These are phyloP conservation scores for Magallana ariakensis DNA, from an alignment of 1,140 invertebrate genomes.

Conservation along the genomic window DNA sequence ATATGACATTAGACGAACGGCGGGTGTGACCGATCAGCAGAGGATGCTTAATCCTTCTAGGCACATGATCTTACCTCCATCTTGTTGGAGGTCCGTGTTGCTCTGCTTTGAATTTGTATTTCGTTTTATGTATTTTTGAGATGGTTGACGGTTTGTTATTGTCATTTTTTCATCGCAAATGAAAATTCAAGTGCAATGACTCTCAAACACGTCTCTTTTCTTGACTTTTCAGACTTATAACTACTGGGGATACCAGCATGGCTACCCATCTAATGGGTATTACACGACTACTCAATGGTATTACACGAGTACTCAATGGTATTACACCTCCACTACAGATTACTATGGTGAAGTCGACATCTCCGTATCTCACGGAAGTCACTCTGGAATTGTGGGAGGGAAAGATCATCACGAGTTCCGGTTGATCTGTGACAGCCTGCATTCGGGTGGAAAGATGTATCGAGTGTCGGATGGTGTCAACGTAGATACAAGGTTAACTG, in stretches of 20 bases:
- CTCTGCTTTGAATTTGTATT: no score
- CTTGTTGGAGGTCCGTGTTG: no score
- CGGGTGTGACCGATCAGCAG: no score
- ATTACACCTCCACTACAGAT: neutral
- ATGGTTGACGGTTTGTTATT: no score
- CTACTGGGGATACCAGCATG: constrained; percentile 14
- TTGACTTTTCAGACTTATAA: neutral
- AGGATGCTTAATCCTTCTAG: no score
- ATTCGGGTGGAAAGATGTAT: neutral
- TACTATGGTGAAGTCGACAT: constrained; percentile 24
- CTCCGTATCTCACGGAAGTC: neutral
- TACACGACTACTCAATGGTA: neutral
- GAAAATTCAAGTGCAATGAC: no score
- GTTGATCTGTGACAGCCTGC: neutral
- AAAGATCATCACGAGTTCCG: constrained; percentile 3
- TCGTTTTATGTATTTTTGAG: no score
- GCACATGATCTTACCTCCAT: no score
- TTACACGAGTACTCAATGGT: neutral
- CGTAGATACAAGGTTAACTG: neutral
- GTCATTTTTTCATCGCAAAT: no score
- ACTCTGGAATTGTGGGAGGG: neutral
- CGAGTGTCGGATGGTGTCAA: neutral
- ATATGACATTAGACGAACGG: no score
- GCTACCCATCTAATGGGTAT: neutral
- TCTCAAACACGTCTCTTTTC: no score